Percentiles rank a stretch among this genome's conserved stretches.
Conservation (phyloP, 2,797 vertebrate species). For the Thamnophis elegans region DNA sequence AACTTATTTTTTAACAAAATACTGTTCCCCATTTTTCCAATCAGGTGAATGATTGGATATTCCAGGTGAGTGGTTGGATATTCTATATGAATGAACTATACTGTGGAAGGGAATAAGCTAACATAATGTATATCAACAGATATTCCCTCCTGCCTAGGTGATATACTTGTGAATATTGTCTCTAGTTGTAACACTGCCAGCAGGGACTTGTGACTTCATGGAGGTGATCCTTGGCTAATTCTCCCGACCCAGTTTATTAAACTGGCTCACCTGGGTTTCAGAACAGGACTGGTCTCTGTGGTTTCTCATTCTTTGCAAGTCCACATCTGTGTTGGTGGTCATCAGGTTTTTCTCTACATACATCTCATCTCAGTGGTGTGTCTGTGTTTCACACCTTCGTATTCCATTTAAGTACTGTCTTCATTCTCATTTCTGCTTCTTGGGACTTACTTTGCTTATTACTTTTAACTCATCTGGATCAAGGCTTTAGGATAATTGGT, state of each 20-base stretch:
- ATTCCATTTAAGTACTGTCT: constrained; percentile 14
- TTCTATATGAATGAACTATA: constrained; percentile 8
- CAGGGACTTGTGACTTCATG: background rate
- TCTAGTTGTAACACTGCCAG: constrained; percentile 4
- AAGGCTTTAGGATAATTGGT: background rate
- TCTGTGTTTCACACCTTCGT: constrained; percentile 51
- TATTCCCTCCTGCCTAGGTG: constrained; percentile 5
- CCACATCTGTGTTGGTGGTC: constrained; percentile 55
- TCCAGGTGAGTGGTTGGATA: constrained; percentile 1
- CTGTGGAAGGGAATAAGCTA: constrained; percentile 18
- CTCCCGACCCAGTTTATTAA: constrained; percentile 51
- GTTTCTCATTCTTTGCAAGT: constrained; percentile 55
- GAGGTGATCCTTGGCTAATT: constrained; percentile 27
- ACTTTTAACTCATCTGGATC: constrained; percentile 53
- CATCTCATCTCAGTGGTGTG: constrained; percentile 46
- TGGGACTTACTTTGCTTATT: constrained; percentile 50
- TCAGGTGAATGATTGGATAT: constrained; percentile 15
- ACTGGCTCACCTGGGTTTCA: constrained; percentile 68
- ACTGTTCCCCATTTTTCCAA: constrained; percentile 25
- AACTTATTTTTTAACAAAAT: background rate
- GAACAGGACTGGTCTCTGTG: constrained; percentile 43
- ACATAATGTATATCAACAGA: background rate
- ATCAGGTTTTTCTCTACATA: constrained; percentile 41
- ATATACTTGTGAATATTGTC: background rate
- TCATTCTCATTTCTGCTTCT: constrained; percentile 47